Base-by-base conservation (phyloP, 1,140 invertebrate genomes). In the Notospermus geniculatus region DNA sequence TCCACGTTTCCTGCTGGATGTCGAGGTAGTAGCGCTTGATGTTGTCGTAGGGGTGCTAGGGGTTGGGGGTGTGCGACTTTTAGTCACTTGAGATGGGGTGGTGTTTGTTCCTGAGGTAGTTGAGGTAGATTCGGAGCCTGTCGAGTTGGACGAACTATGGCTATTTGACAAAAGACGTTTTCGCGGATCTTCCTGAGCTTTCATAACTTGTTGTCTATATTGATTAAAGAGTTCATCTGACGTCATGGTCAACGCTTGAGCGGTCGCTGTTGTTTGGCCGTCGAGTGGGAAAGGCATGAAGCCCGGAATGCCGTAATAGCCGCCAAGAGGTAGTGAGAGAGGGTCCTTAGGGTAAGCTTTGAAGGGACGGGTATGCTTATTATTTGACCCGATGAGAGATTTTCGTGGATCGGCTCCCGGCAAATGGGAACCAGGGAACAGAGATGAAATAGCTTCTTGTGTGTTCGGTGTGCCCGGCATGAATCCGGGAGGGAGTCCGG, bases 261-360 rank as follows among this genome's bases (percentile, higher is more conserved):
- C 29, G 2, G 52, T 17, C 17, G 43, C 55, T 5, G 54, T 39
- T n/a, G 27, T 52, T 23, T 41, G 19, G 11, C 41, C 43, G 36
- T 43, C 41, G 11, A 53, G 15, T 27, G 19, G 54, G 30, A 57
- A 57, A 13, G 57, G 57, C 23, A 52, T 43, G n/a, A 60, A 19
- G 25, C 64, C 66, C 1, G 71, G 64, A 43, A 70, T 43, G 52
- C 66, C 62, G 50, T 60, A 63, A 59, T 66, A 69, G 19, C 77
- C 77, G 22, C 77, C 77, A 0, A 85, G 75, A 0, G 85, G 83
- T 4, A 89, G 80, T 0, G 82, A 78, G 0, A 89, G 65, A 0
- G 88, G 86, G 71, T 89, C 86, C 59, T 87, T 86, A 0, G 88
- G 87, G 67, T 89, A 90, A 0, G 87, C 87, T 75, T 90, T 76